Evolutionary conservation across 2,797 vertebrate species (phyloP), one percentile per base, ranked within the genome.

Genomic region (Zalophus californianus): DNA sequence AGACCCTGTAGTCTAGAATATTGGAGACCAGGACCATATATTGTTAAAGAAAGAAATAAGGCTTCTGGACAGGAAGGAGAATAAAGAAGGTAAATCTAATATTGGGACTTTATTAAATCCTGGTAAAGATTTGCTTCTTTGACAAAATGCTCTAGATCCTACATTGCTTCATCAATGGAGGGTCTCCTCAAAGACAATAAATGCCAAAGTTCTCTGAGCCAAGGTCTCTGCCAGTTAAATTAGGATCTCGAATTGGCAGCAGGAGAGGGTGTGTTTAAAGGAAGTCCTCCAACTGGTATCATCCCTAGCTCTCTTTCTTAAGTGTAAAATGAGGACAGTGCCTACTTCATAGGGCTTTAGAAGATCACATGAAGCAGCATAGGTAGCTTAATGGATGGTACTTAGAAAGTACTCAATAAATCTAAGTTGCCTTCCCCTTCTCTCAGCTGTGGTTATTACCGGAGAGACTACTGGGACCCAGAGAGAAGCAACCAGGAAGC

Each of bases 101-200:
- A 86, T 15, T 60, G 35, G 25, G 21, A 62, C 29, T 86, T 94
- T 20, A 29, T 73, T 87, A 93, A 88, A 56, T 85, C 32, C 89
- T 91, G 41, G 72, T 82, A 86, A 85, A 95, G 75, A 44, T 86
- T 66, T 80, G 44, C 64, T 56, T 52, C 29, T 93, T 88, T 58
- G 54, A 70, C 56, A 83, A 64, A 94, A 89, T 86, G 14, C n/a
- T 80, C 75, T 70, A 64, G 72, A 44, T 70, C 38, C 4, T 7
- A 50, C n/a, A 32, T 50, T 89, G 52, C n/a, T 68, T 86, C 10
- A 7, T 48, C n/a, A 44, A 0, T 82, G 20, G 35, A 44, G 60
- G 15, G 23, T 58, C 25, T 92, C 35, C 52, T 83, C n/a, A 82
- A 18, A 88, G 52, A 86, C 38, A 12, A 29, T 58, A 85, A 91